phyloP scores from a whole-genome alignment of 2,113 vertebrate species.

The Rhinolophus ferrumequinum region DNA sequence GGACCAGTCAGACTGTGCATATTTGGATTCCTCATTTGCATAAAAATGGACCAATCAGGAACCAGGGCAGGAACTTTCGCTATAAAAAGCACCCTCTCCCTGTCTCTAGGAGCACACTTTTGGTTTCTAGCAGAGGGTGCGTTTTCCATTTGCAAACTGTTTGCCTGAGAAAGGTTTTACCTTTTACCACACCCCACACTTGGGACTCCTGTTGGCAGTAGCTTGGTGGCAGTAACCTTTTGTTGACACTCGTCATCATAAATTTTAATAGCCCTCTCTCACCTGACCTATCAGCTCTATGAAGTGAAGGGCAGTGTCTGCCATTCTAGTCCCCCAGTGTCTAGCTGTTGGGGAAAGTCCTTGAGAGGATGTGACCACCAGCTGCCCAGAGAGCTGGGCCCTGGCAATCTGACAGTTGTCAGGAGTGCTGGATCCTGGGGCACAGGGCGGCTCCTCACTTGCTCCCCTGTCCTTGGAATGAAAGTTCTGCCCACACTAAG shows the following conservation, averaged over 20 bases:
- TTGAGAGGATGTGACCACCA: neutral
- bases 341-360: neutral
- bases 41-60: neutral
- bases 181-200: no score
- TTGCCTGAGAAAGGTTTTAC: neutral
- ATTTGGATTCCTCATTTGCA: neutral
- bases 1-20: neutral
- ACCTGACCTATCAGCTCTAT: neutral
- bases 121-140: neutral
- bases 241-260: neutral
- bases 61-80: neutral
- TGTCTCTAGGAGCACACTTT: neutral
- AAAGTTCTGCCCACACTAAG: neutral
- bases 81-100: neutral
- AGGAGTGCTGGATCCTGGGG: neutral
- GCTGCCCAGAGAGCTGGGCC: no score
- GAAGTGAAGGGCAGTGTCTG: neutral
- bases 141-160: neutral
- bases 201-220: neutral
- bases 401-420: neutral
- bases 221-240: neutral
- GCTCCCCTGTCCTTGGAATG: neutral
- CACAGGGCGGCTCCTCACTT: neutral
- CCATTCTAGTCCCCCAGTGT: neutral
- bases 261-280: neutral